Conservation (phyloP, 2,797 vertebrate species). For the Cetoscarus ocellatus region DNA sequence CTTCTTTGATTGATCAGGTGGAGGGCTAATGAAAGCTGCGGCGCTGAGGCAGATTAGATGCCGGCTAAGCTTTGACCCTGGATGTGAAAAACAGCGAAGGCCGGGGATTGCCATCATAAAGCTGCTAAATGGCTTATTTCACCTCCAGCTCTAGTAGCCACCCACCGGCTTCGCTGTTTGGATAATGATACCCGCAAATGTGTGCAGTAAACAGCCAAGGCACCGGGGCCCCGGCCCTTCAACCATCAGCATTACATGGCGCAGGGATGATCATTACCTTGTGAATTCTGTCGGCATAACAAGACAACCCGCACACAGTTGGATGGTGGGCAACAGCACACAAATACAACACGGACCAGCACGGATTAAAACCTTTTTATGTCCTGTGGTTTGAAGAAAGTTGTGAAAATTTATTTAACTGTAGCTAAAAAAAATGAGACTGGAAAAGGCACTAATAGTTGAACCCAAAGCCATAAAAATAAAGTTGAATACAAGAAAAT, state of each 20-base stretch:
- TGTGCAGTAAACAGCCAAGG: slow-evolving; percentile 69
- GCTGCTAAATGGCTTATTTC: slow-evolving; percentile 87
- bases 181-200: slow-evolving; percentile 79
- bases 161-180: slow-evolving; percentile 81
- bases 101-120: slow-evolving; percentile 84
- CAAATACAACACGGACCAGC: slow-evolving; percentile 1
- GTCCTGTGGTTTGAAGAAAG: slow-evolving; percentile 9
- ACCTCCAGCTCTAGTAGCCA: slow-evolving; percentile 87
- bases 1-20: slow-evolving; percentile 67
- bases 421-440: neutral
- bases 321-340: slow-evolving; percentile 14
- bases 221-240: slow-evolving; percentile 46
- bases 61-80: slow-evolving; percentile 79
- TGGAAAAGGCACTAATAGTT: neutral
- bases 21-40: slow-evolving; percentile 76
- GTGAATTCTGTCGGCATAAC: slow-evolving; percentile 43
- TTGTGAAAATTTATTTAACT: slow-evolving; percentile 7
- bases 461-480: neutral
- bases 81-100: slow-evolving; percentile 73
- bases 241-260: slow-evolving; percentile 49
- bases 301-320: slow-evolving; percentile 13
- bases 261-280: slow-evolving; percentile 63
- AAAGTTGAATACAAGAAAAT: slow-evolving; percentile 14
- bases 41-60: slow-evolving; percentile 72
- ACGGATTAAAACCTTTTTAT: slow-evolving; percentile 9